phyloP scores from a whole-genome alignment of 2,797 vertebrate genomes.

The Melanotaenia pygmaea region DNA sequence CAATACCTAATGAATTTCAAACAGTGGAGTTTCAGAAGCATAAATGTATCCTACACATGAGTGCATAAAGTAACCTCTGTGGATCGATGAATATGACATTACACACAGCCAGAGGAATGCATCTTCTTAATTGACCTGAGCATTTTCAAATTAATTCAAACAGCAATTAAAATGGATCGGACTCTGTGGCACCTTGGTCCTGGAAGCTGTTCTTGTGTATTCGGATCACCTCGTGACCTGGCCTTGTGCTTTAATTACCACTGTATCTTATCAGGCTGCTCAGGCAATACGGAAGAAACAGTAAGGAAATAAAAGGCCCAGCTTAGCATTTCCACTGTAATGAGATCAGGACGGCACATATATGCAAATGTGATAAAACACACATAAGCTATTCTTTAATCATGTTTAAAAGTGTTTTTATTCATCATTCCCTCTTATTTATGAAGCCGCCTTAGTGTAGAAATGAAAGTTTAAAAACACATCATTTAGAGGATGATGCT shows the following conservation, averaged over 20 bases:
- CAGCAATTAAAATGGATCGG: conserved; percentile 77
- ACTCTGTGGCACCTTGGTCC: conserved; percentile 56
- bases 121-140: conserved; percentile 80
- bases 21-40: conserved; percentile 71
- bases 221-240: conserved; percentile 50
- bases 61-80: conserved; percentile 73
- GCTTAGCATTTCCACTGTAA: conserved; percentile 46
- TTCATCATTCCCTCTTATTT: conserved; percentile 13
- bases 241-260: conserved; percentile 68
- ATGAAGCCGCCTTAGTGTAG: background rate
- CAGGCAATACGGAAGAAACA: conserved; percentile 33
- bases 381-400: background rate
- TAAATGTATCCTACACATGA: conserved; percentile 75
- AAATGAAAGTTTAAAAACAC: conserved; percentile 17
- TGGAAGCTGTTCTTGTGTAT: conserved; percentile 52
- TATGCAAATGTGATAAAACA: conserved; percentile 29
- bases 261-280: conserved; percentile 56
- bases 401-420: conserved; percentile 6
- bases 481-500: conserved; percentile 9
- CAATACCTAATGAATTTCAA: conserved; percentile 84
- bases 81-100: conserved; percentile 81
- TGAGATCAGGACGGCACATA: conserved; percentile 36
- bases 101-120: conserved; percentile 70
- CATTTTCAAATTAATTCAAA: conserved; percentile 77
- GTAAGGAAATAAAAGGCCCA: conserved; percentile 52